phyloP scores from a whole-genome alignment of 92 coral and sea anemone genomes.

The Ricordea florida region DNA sequence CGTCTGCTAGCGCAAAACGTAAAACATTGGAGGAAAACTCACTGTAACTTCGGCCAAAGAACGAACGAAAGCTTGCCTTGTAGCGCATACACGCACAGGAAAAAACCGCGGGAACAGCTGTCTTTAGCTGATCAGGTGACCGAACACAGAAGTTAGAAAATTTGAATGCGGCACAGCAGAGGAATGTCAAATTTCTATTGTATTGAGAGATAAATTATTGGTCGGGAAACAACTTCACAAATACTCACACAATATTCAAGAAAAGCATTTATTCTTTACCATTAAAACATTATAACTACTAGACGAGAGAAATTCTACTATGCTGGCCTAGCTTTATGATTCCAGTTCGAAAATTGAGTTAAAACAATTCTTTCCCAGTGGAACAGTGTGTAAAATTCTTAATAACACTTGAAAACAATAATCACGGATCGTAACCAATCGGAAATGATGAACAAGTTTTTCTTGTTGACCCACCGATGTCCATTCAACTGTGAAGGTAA shows the following conservation, averaged over 20 bases:
- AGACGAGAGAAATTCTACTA: too few species aligned
- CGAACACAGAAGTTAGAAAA: constrained; percentile 64
- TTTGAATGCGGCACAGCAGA: constrained; percentile 94
- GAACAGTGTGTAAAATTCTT: neutral
- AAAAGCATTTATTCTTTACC: too few species aligned
- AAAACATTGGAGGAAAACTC: neutral
- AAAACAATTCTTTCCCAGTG: neutral
- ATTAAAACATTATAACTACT: too few species aligned
- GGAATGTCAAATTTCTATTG: constrained; percentile 70
- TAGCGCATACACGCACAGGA: constrained; percentile 28
- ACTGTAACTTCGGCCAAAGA: constrained; percentile 38
- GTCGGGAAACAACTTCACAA: neutral
- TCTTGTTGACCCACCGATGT: neutral
- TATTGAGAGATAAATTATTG: constrained; percentile 41
- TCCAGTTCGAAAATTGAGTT: too few species aligned
- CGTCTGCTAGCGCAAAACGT: neutral
- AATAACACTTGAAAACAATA: neutral
- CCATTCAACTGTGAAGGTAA: neutral
- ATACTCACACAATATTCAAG: too few species aligned
- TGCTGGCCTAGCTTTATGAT: too few species aligned
- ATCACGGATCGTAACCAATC: neutral
- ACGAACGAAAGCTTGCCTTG: neutral
- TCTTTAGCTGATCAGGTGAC: constrained; percentile 93
- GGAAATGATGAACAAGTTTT: neutral
- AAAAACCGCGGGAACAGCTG: constrained; percentile 99